Evolutionary conservation across 2,797 vertebrate species (phyloP), one percentile per base, ranked within the genome.

Genomic region (Synanceia verrucosa): DNA sequence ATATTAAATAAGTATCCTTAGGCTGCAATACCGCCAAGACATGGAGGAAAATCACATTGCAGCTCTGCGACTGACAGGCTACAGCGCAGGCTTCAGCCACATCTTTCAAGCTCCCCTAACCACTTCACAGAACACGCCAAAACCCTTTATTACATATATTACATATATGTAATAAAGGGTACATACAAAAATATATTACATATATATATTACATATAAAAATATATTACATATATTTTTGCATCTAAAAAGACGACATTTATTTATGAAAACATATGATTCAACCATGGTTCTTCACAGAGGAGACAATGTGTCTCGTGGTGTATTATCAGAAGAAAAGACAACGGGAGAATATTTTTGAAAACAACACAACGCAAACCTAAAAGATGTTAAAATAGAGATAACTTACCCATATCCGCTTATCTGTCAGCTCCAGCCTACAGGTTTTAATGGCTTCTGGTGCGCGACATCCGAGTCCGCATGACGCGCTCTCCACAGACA

Each of bases 391-490:
- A 55, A 66, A 31, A 63, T 26, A 46, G 46, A 24, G 47, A 75
- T 36, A 89, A 94, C 93, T 94, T 88, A 94, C 93, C 93, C 93
- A 94, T 94, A 81, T 91, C 93, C 86, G 91, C 91, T 68, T 89
- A 78, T 93, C 83, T 86, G 84, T 93, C 86, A 87, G 87, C 88
- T 92, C 90, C 92, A 89, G 90, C 86, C 91, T 84, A 92, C 89
- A 92, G 88, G 88, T 92, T 91, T 92, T 90, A 94, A 84, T 90
- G 89, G 89, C 90, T 92, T 89, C 85, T 84, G 50, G 80, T 86
- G 90, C 87, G 82, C 87, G 85, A 91, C 89, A 87, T 88, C 84
- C 84, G 90, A 90, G 85, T 91, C 91, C 88, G 92, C 94, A 94
- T 94, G 91, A 91, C 91, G 92, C 91, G 86, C 89, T 83, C 88